phyloP scores from a whole-genome alignment of 2,888 invertebrate genomes.

The Plagodis dolabraria region DNA sequence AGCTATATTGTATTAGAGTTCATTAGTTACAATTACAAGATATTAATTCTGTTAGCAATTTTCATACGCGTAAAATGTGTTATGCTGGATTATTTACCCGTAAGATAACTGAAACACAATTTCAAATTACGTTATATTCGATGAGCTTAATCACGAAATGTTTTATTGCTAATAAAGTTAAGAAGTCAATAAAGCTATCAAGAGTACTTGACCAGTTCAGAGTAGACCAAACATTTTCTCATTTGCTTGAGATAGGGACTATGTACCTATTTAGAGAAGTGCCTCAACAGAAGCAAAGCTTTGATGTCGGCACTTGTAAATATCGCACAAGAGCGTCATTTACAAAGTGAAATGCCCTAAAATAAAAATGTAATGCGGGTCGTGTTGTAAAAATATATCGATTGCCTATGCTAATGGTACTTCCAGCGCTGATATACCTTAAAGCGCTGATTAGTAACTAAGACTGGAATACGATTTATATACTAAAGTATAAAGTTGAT shows the following conservation, averaged over 20 bases:
- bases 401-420: neutral
- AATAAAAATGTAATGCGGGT: no score
- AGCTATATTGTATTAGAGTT: no score
- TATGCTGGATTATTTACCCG: neutral
- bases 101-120: no score
- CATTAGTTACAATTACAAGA: neutral
- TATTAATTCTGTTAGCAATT: conserved; percentile 6
- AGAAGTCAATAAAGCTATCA: conserved; percentile 18
- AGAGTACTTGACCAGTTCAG: conserved; percentile 27
- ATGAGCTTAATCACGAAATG: conserved; percentile 3
- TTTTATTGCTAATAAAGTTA: conserved; percentile 16
- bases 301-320: conserved; percentile 9
- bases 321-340: neutral
- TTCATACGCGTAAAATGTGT: neutral
- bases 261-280: conserved; percentile 9
- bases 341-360: no score
- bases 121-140: no score
- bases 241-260: conserved; percentile 29
- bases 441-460: neutral
- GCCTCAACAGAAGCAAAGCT: conserved; percentile 1
- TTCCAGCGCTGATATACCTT: no score
- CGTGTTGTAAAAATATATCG: conserved; percentile 2
- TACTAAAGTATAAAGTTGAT: neutral
- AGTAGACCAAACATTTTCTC: conserved; percentile 29
- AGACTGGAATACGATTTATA: neutral